These are phyloP conservation scores for Pseudomyrmex dendroicus DNA, from an alignment of 1,140 invertebrate genomes.

Conservation along the genomic window DNA sequence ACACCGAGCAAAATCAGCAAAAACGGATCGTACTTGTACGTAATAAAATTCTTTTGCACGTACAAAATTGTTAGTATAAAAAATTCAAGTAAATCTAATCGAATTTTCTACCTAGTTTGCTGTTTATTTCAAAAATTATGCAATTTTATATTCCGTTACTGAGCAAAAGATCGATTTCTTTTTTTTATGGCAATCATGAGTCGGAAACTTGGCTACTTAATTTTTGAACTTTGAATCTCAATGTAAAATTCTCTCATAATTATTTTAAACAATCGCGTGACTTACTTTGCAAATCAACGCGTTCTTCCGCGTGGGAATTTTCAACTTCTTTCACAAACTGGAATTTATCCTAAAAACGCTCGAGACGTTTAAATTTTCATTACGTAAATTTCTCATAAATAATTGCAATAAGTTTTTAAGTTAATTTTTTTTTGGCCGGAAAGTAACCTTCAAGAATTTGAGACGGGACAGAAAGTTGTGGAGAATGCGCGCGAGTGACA, in stretches of 20 bases:
- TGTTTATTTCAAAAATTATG: not conserved
- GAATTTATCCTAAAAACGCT: constrained; percentile 14
- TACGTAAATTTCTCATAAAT: constrained; percentile 26
- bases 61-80: not conserved
- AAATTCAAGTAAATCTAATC: not conserved
- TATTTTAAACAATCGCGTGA: too few relatives aligned
- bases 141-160: not conserved
- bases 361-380: constrained; percentile 15
- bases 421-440: not conserved
- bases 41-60: too few relatives aligned
- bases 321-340: not conserved
- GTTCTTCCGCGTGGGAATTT: not conserved
- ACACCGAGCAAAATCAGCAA: not conserved
- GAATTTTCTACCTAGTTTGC: not conserved
- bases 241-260: too few relatives aligned
- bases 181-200: too few relatives aligned
- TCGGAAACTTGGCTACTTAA: too few relatives aligned
- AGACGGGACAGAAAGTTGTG: not conserved
- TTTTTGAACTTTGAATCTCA: too few relatives aligned
- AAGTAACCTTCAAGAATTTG: constrained; percentile 25
- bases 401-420: not conserved
- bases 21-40: too few relatives aligned
- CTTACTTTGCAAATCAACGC: constrained; percentile 4
- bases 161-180: not conserved
- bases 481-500: not conserved